Percentiles rank a stretch among this genome's conserved stretches.
Conservation (phyloP, 2,797 vertebrate species). For the Podarcis lilfordi region DNA sequence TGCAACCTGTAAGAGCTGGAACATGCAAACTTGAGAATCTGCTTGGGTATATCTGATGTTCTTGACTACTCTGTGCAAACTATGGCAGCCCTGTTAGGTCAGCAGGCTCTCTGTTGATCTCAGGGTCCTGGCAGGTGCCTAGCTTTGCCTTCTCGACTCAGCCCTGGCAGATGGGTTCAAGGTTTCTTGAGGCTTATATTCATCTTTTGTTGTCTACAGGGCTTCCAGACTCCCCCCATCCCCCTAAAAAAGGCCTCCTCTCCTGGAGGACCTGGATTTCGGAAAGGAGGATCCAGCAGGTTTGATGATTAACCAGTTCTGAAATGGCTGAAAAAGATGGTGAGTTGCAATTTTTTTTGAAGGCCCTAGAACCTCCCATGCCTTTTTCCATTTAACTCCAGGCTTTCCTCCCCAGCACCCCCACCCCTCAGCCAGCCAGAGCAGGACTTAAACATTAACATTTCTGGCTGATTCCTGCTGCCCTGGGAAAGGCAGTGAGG, state of each 20-base stretch:
- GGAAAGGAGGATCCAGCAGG: background rate
- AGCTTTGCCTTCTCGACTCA: too few relatives aligned
- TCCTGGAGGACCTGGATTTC: background rate
- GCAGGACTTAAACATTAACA: slow-evolving; percentile 11
- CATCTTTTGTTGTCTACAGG: background rate
- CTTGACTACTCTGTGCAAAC: background rate
- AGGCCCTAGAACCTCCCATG: background rate
- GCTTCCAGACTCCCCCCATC: background rate
- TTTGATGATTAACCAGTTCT: slow-evolving; percentile 18
- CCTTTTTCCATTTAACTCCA: background rate
- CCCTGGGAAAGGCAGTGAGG: background rate
- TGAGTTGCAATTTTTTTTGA: background rate
- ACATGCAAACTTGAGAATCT: background rate
- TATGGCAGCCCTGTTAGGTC: background rate
- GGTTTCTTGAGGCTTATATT: background rate
- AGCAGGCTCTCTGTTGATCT: too few relatives aligned
- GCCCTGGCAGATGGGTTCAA: too few relatives aligned
- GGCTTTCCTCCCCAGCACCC: background rate
- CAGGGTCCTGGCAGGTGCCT: background rate
- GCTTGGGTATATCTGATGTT: background rate
- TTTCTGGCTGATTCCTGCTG: background rate
- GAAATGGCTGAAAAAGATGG: slow-evolving; percentile 39
- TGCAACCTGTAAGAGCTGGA: too few relatives aligned
- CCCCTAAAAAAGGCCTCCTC: background rate
- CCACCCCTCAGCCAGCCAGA: background rate